A percentile compares a stretch with the other conserved stretches of the same genome.
These are phyloP conservation scores for Nothoprocta perdicaria DNA, from an alignment of 2,113 vertebrate genomes.

Conservation along the genomic window DNA sequence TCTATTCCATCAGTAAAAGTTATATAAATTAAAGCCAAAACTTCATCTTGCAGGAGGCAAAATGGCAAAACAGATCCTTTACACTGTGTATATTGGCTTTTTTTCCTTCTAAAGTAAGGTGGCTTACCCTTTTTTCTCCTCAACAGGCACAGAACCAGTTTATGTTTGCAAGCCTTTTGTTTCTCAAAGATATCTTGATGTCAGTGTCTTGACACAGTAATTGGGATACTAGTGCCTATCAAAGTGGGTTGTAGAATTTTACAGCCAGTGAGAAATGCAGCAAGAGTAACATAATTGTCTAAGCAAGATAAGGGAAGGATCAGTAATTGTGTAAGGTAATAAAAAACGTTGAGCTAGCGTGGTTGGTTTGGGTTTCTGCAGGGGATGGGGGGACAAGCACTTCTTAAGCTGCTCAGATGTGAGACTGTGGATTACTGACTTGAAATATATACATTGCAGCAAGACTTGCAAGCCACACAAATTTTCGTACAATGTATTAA, in stretches of 20 bases:
- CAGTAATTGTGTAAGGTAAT: constrained; percentile 53
- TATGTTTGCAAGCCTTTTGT: constrained; percentile 38
- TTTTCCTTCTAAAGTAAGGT: not conserved
- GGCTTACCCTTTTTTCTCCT: not conserved
- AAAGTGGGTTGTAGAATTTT: constrained; percentile 62
- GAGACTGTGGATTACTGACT: not conserved
- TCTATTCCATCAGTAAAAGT: not conserved
- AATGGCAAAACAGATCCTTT: not conserved
- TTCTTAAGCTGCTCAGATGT: not conserved
- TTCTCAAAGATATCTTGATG: constrained; percentile 45
- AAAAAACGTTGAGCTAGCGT: not conserved
- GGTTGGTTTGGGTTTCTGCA: constrained; percentile 15
- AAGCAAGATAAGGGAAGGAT: constrained; percentile 19
- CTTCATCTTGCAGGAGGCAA: constrained; percentile 5
- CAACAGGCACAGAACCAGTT: constrained; percentile 5
- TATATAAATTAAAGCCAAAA: constrained; percentile 50
- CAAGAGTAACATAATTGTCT: constrained; percentile 26
- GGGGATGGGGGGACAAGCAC: not conserved
- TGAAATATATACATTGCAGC: not conserved
- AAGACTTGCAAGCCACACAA: not conserved
- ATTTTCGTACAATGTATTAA: not conserved
- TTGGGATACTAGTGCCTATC: constrained; percentile 52
- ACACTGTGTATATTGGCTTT: constrained; percentile 8
- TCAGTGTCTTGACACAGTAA: constrained; percentile 64
- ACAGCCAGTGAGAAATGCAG: constrained; percentile 38